Evolutionary conservation across 2,888 invertebrate species (phyloP).

Genomic region (Drosophila siamana): DNA sequence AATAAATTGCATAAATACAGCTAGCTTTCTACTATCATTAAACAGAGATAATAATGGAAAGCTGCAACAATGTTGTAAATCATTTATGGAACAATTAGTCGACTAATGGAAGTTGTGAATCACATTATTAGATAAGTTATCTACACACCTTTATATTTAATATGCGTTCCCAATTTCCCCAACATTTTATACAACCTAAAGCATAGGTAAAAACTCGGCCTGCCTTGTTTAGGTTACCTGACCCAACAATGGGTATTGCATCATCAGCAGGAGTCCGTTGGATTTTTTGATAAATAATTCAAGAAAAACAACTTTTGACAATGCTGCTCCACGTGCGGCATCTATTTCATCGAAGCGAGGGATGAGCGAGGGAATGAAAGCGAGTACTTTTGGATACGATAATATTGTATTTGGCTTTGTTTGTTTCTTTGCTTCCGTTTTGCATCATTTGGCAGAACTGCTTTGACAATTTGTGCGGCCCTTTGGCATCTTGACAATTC

Average conservation of each 20-base stretch:
- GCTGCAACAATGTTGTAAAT: slow-evolving; percentile 2
- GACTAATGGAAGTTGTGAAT: background rate
- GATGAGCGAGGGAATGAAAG: background rate
- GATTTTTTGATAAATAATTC: slow-evolving; percentile 15
- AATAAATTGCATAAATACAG: background rate
- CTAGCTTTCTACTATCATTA: background rate
- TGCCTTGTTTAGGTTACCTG: background rate
- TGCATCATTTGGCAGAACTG: slow-evolving; percentile 17
- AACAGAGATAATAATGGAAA: background rate
- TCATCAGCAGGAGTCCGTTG: slow-evolving; percentile 1
- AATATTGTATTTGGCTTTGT: slow-evolving; percentile 7
- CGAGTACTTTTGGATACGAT: background rate
- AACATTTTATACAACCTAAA: background rate
- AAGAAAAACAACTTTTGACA: slow-evolving; percentile 12
- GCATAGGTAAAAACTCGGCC: background rate
- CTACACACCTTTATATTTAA: background rate
- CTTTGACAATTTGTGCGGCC: slow-evolving; percentile 4
- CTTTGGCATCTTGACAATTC: background rate
- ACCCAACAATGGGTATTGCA: background rate
- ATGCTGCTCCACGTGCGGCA: slow-evolving; percentile 2
- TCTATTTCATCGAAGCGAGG: background rate
- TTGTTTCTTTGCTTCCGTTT: background rate
- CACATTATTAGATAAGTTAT: background rate
- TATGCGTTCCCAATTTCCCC: background rate
- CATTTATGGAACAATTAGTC: background rate